phyloP scores from a whole-genome alignment of 2,113 vertebrate species.

The Pica pica region DNA sequence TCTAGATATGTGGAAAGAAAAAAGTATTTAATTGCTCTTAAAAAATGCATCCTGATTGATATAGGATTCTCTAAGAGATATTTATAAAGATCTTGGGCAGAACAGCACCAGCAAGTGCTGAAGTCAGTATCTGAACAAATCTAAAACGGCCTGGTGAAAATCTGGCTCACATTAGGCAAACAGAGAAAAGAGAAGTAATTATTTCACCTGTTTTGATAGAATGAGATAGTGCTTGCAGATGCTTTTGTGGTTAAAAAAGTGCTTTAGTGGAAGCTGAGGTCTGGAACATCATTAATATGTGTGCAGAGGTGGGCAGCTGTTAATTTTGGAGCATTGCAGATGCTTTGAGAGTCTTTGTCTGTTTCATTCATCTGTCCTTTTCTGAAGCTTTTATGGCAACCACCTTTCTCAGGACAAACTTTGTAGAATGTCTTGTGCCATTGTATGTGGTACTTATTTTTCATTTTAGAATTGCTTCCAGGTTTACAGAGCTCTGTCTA shows the following conservation, averaged over 20 bases:
- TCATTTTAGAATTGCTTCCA: not conserved
- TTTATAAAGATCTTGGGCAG: not conserved
- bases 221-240: not conserved
- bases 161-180: not conserved
- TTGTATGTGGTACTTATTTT: not conserved
- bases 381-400: not conserved
- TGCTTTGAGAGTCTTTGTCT: not conserved
- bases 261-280: not conserved
- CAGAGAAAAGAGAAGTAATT: not conserved
- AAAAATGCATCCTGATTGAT: not conserved
- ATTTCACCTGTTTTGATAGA: not conserved
- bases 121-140: not conserved
- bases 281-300: not conserved
- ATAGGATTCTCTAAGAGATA: not conserved
- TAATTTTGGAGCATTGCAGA: not conserved
- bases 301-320: not conserved
- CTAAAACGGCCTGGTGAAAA: not conserved
- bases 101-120: not conserved
- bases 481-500: not conserved
- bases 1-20: not conserved
- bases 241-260: not conserved
- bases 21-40: not conserved
- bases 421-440: not conserved
- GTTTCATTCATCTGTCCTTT: not conserved
- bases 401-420: not conserved